Evolutionary conservation across 2,888 invertebrate genomes (phyloP), one percentile per base, ranked within the genome.

Genomic region (Spialia ferax): DNA sequence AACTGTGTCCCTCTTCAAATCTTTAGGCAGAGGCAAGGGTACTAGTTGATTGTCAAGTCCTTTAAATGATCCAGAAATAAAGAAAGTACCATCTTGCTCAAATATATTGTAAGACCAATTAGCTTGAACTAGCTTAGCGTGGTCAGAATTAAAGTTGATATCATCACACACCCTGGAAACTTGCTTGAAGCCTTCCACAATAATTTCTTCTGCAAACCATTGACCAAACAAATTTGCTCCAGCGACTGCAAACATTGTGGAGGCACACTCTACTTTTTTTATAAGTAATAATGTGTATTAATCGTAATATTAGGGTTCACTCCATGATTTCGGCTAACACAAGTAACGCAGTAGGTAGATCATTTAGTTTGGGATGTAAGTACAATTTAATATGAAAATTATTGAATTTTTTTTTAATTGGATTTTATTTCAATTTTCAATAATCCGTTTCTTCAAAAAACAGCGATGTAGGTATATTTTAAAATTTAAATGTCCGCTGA

Each of bases 171-270:
- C 57, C n/a, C 63, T 62, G 20, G 73, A 67, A 8, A 86, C 55
- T n/a, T 50, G 52, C 64, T 75, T 73, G 74, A 90, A 90, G 63
- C 76, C 73, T 67, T 77, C 75, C 62, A 88, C 70, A 59, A 86
- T 68, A 2, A 64, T 63, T 42, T 72, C 64, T 45, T 82, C 75
- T 0, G 71, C 73, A 69, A 81, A 75, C 94, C 94, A 94, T 68
- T 94, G 94, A 1, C 87, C 86, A 74, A 91, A 92, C 74, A 93
- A 73, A 80, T 94, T 94, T 26, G 84, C 83, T 20, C 94, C 94
- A 11, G 88, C 73, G 65, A 88, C 83, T 69, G 74, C 76, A 74
- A 80, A 86, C 81, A 85, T 81, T 67, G 63, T 63, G 48, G 10
- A 18, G 18, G 10, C 8, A 45, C 18, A 18, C 45, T 45, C 2